Evolutionary conservation across 92 coral and sea anemone species (phyloP).

Genomic region (Porites lobata): DNA sequence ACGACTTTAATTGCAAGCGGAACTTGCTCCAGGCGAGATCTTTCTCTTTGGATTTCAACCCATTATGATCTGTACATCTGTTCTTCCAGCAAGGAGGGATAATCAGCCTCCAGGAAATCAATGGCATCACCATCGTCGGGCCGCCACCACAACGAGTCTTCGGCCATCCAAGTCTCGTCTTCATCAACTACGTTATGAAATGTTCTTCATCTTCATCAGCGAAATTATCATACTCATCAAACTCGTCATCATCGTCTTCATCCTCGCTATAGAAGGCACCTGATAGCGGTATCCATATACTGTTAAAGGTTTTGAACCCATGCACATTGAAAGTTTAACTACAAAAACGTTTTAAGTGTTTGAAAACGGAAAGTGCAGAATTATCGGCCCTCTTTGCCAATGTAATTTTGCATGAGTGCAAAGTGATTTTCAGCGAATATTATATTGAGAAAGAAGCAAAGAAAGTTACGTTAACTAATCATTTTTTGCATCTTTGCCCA

Average conservation of each 20-base stretch:
- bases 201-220: slow-evolving; percentile 60
- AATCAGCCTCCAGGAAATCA: slow-evolving; percentile 85
- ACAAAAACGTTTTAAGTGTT: too few relatives aligned
- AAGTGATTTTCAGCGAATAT: too few relatives aligned
- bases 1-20: background rate
- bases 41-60: background rate
- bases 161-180: slow-evolving; percentile 47
- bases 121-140: slow-evolving; percentile 48
- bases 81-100: slow-evolving; percentile 72
- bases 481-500: too few relatives aligned
- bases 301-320: too few relatives aligned
- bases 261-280: slow-evolving; percentile 62
- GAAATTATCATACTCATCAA: slow-evolving; percentile 18
- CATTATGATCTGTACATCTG: slow-evolving; percentile 28
- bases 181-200: slow-evolving; percentile 46
- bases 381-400: too few relatives aligned
- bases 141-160: slow-evolving; percentile 57
- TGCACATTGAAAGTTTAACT: too few relatives aligned
- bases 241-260: slow-evolving; percentile 65
- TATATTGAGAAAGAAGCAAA: too few relatives aligned
- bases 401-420: too few relatives aligned
- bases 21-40: background rate
- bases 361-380: too few relatives aligned
- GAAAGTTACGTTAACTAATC: too few relatives aligned
- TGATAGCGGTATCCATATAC: background rate